These are phyloP conservation scores for Oncorhynchus gorbuscha DNA, from an alignment of 2,113 vertebrate genomes.

Conservation along the genomic window DNA sequence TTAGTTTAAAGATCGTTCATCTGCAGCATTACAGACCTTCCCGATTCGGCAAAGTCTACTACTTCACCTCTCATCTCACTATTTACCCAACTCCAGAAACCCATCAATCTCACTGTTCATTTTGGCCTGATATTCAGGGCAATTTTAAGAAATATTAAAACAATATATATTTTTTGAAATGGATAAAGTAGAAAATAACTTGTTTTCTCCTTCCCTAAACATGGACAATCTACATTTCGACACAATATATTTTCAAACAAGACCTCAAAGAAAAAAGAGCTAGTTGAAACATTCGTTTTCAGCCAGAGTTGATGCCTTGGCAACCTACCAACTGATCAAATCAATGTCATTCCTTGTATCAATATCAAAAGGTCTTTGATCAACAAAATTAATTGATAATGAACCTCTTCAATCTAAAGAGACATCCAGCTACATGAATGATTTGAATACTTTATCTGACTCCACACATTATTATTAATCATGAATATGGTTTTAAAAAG, in stretches of 20 bases:
- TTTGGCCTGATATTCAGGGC: slow-evolving; percentile 99
- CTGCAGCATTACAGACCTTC: slow-evolving; percentile 86
- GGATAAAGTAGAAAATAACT: slow-evolving; percentile 99
- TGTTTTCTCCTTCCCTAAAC: slow-evolving; percentile 54
- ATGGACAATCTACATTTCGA: slow-evolving; percentile 69
- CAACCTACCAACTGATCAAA: slow-evolving; percentile 83
- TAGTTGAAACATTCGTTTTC: slow-evolving; percentile 87
- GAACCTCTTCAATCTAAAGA: slow-evolving; percentile 73
- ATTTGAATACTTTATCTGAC: slow-evolving; percentile 88
- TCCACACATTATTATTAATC: slow-evolving; percentile 86
- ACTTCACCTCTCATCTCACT: slow-evolving; percentile 56
- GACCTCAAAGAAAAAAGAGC: slow-evolving; percentile 85
- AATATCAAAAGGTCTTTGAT: slow-evolving; percentile 94
- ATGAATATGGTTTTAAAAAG: slow-evolving; percentile 83
- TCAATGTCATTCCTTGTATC: slow-evolving; percentile 87
- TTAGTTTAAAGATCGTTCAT: slow-evolving; percentile 87
- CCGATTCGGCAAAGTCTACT: slow-evolving; percentile 53
- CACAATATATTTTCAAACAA: slow-evolving; percentile 71
- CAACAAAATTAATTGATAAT: slow-evolving; percentile 77
- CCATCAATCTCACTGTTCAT: slow-evolving; percentile 94
- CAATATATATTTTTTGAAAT: slow-evolving; percentile 92
- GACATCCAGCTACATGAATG: slow-evolving; percentile 92
- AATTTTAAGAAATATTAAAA: slow-evolving; percentile 98
- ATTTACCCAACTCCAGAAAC: slow-evolving; percentile 81
- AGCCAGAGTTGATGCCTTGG: slow-evolving; percentile 85